These are phyloP conservation scores for Drosophila neocordata DNA, from an alignment of 1,140 invertebrate species.

Conservation along the genomic window DNA sequence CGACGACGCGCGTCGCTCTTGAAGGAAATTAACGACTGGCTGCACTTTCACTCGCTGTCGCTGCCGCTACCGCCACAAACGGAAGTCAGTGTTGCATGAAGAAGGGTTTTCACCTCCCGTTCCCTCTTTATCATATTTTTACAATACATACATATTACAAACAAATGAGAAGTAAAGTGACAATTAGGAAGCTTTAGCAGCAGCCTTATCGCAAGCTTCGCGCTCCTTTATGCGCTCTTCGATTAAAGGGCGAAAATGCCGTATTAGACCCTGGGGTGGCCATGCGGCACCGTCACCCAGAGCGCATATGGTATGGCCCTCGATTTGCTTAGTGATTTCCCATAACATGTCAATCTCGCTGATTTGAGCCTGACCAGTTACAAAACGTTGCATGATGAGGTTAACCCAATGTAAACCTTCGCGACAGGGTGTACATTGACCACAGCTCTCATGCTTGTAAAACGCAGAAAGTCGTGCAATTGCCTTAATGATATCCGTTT, in stretches of 20 bases:
- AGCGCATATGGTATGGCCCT: constrained; percentile 73
- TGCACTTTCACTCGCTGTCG: constrained; percentile 66
- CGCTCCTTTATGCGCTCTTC: constrained; percentile 59
- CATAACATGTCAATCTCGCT: constrained; percentile 71
- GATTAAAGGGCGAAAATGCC: constrained; percentile 65
- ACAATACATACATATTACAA: constrained; percentile 7
- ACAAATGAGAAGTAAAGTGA: not conserved
- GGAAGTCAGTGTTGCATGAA: constrained; percentile 62
- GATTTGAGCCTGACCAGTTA: constrained; percentile 51
- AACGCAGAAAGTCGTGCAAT: constrained; percentile 88
- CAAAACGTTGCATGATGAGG: constrained; percentile 72
- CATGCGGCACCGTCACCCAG: constrained; percentile 68
- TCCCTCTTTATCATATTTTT: constrained; percentile 24
- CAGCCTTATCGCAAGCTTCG: constrained; percentile 24
- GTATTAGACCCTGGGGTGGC: constrained; percentile 73
- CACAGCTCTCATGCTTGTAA: constrained; percentile 92
- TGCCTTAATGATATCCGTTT: constrained; percentile 83
- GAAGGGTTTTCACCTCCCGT: constrained; percentile 31
- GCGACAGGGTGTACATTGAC: constrained; percentile 91
- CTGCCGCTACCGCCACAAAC: constrained; percentile 13
- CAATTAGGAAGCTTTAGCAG: constrained; percentile 24
- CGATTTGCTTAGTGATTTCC: constrained; percentile 73
- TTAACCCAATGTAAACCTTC: constrained; percentile 85
- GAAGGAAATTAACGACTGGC: constrained; percentile 60
- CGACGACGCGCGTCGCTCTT: constrained; percentile 35